Percentiles rank a stretch among this genome's conserved stretches.
Evolutionary conservation across 2,113 vertebrate genomes (phyloP).

Genomic region (Drymodes brunneopygia): DNA sequence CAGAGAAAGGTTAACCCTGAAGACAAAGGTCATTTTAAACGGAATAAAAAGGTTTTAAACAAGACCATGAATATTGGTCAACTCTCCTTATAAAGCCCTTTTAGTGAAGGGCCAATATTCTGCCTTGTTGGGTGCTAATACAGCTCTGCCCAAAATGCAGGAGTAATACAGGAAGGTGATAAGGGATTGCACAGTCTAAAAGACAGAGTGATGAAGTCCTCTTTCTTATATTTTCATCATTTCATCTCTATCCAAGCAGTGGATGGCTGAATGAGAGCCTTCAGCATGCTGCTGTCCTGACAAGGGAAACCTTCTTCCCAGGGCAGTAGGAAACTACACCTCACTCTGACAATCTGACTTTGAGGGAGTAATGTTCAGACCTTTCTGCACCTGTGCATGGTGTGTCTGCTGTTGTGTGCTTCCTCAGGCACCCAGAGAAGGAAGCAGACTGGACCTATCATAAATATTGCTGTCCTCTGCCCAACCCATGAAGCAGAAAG

Average conservation of each 20-base stretch:
- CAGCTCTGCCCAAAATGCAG: not conserved
- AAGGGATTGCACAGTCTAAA: not conserved
- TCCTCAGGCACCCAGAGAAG: not conserved
- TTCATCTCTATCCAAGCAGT: not conserved
- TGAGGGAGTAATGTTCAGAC: not conserved
- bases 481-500: rapidly evolving
- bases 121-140: not conserved
- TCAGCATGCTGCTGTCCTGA: rapidly evolving
- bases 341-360: not conserved
- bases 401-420: not conserved
- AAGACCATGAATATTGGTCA: not conserved
- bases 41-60: not conserved
- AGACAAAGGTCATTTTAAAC: not conserved
- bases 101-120: not conserved
- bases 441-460: not conserved
- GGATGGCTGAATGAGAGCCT: rapidly evolving
- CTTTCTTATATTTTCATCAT: not conserved
- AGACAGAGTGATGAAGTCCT: not conserved
- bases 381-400: not conserved
- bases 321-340: not conserved
- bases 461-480: not conserved
- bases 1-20: not conserved
- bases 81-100: not conserved
- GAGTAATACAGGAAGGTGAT: not conserved
- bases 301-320: not conserved